Evolutionary conservation across 2,113 vertebrate genomes (phyloP).

Genomic region (Phaethon lepturus): DNA sequence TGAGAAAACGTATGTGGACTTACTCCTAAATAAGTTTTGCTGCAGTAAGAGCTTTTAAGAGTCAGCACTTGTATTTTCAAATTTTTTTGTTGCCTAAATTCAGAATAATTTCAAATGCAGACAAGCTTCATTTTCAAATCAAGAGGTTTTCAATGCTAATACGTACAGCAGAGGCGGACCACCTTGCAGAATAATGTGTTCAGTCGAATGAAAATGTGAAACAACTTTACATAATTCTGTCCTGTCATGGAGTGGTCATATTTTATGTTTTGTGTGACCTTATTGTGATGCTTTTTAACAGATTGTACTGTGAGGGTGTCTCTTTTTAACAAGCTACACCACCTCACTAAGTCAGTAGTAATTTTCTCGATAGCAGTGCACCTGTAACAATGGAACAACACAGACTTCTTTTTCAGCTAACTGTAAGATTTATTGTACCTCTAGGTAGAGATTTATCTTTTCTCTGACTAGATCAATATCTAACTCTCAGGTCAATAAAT

Average conservation of each 20-base stretch:
- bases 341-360: neutral
- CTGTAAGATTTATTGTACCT: slow-evolving; percentile 30
- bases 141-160: neutral
- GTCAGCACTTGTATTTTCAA: neutral
- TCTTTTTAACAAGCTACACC: neutral
- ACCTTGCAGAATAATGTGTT: neutral
- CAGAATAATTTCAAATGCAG: neutral
- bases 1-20: neutral
- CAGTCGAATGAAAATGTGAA: neutral
- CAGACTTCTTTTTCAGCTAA: neutral
- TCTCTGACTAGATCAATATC: neutral
- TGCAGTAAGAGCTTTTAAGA: neutral
- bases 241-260: neutral
- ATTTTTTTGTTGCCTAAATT: neutral
- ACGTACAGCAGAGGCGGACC: neutral
- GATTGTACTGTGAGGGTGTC: neutral
- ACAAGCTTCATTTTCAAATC: neutral
- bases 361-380: slow-evolving; percentile 14
- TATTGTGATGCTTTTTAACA: neutral
- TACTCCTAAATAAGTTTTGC: neutral
- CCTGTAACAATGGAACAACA: neutral
- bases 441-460: slow-evolving; percentile 33
- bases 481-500: slow-evolving; percentile 41
- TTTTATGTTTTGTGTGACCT: neutral
- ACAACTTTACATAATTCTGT: neutral